Evolutionary conservation across 2,797 vertebrate species (phyloP).

Genomic region (Scolopax rusticola): DNA sequence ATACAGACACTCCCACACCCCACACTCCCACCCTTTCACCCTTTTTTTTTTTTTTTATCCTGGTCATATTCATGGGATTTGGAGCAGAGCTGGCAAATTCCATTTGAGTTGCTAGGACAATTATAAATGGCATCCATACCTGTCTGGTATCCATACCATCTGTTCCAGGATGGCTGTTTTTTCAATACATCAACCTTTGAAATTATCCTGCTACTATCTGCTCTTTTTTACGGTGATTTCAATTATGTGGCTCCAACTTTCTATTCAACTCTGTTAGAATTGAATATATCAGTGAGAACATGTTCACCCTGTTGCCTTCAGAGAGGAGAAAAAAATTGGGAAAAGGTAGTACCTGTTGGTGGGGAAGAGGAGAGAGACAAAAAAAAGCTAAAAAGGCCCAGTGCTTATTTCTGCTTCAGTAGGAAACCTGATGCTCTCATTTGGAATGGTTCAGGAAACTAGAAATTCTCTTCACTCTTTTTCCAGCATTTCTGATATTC

Average conservation of each 20-base stretch:
- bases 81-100: background rate
- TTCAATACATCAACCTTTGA: background rate
- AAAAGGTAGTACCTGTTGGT: background rate
- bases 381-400: rapidly evolving
- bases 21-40: no score
- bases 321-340: background rate
- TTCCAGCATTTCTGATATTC: background rate
- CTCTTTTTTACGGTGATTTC: background rate
- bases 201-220: background rate
- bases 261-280: background rate
- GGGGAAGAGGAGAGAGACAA: no score
- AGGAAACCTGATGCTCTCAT: background rate
- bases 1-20: no score
- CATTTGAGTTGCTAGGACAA: background rate
- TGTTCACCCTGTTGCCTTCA: background rate
- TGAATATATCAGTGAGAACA: background rate
- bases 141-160: background rate
- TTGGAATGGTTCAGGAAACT: background rate
- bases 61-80: background rate
- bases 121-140: background rate
- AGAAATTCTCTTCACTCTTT: background rate
- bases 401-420: background rate
- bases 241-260: background rate
- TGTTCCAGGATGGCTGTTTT: background rate
- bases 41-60: background rate